These are phyloP conservation scores for Mechanitis messenoides DNA, from an alignment of 2,888 invertebrate species.

Conservation along the genomic window DNA sequence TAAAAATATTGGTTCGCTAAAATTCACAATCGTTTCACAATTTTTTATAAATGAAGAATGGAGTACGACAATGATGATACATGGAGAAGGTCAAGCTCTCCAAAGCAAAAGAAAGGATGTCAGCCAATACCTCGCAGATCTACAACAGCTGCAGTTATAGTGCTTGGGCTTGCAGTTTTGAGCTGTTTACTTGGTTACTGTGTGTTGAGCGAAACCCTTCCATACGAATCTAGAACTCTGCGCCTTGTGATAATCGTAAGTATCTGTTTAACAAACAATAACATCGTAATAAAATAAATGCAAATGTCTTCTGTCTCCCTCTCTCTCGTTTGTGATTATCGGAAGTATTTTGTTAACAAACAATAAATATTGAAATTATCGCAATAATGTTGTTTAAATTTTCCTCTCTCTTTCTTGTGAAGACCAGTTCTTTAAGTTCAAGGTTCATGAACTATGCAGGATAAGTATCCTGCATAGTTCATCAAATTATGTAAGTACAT, in stretches of 20 bases:
- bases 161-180: constrained; percentile 63
- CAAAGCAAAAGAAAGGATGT: constrained; percentile 48
- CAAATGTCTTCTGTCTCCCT: too few relatives aligned
- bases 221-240: constrained; percentile 67
- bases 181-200: constrained; percentile 71
- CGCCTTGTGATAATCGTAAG: constrained; percentile 64
- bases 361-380: too few relatives aligned
- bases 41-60: constrained; percentile 35
- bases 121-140: constrained; percentile 56
- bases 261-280: constrained; percentile 19
- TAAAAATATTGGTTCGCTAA: too few relatives aligned
- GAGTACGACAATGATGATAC: constrained; percentile 67
- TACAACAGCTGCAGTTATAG: constrained; percentile 59
- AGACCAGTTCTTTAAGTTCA: too few relatives aligned
- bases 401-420: too few relatives aligned
- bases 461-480: too few relatives aligned
- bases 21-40: too few relatives aligned
- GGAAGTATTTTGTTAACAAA: constrained; percentile 42
- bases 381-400: too few relatives aligned
- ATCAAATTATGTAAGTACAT: too few relatives aligned
- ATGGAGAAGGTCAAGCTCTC: constrained; percentile 55
- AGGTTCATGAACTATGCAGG: too few relatives aligned
- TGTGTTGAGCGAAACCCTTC: constrained; percentile 65
- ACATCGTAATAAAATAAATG: too few relatives aligned
- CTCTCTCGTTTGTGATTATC: constrained; percentile 46